A percentile compares a stretch with the other conserved stretches of the same genome.
Evolutionary conservation across 2,888 invertebrate genomes (phyloP).

Genomic region (Polydesmus complanatus): DNA sequence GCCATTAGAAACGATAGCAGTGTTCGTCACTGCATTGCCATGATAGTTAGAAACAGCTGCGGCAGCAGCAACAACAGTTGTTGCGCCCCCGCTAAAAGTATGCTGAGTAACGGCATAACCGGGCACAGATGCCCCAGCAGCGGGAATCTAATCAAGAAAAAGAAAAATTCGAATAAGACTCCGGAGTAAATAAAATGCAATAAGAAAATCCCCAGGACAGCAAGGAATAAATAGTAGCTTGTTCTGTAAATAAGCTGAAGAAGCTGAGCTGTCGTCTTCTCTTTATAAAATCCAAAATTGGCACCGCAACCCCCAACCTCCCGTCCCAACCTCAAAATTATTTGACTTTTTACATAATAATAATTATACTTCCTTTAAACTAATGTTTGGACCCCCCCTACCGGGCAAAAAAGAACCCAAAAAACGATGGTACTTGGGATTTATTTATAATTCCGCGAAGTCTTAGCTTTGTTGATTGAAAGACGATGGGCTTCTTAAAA

Average conservation of each 20-base stretch:
- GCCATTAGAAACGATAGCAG: no score
- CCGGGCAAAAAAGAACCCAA: background rate
- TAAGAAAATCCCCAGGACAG: background rate
- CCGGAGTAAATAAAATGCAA: background rate
- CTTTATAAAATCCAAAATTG: background rate
- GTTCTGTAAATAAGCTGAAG: background rate
- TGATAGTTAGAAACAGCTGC: background rate
- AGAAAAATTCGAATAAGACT: background rate
- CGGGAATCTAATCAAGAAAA: background rate
- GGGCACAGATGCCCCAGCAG: background rate
- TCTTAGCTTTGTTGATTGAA: background rate
- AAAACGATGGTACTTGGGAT: background rate
- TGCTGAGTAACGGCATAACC: background rate
- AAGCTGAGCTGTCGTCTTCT: background rate
- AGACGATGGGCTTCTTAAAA: background rate
- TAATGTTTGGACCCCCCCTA: background rate
- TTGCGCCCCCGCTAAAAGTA: background rate
- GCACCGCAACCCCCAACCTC: background rate
- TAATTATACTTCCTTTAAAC: no score
- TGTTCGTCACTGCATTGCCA: no score
- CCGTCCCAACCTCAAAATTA: background rate
- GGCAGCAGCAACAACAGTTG: background rate
- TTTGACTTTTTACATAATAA: no score
- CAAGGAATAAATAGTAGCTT: background rate
- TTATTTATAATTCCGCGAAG: background rate